Percentiles rank a stretch among this genome's conserved stretches.
These are phyloP conservation scores for Neotoxoptera formosana DNA, from an alignment of 1,140 invertebrate genomes.

Conservation along the genomic window DNA sequence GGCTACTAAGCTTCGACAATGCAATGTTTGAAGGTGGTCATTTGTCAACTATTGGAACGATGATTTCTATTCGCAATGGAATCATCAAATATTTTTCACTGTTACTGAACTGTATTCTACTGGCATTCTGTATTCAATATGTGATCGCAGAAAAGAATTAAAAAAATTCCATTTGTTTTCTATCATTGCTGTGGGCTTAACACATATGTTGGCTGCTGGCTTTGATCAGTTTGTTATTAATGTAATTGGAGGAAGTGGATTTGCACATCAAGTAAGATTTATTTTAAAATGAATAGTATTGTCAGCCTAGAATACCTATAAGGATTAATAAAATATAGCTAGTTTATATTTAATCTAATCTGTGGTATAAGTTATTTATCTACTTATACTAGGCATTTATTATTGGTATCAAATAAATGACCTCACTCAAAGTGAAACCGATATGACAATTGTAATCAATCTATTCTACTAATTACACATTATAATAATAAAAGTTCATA, in stretches of 20 bases:
- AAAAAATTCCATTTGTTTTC: conserved; percentile 71
- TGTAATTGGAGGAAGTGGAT: conserved; percentile 74
- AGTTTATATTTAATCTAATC: not conserved
- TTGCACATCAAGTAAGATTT: conserved; percentile 71
- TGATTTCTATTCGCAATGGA: conserved; percentile 79
- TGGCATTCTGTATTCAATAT: conserved; percentile 69
- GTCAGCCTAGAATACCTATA: not conserved
- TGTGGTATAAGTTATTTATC: not conserved
- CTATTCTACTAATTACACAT: not conserved
- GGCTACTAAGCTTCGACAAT: not conserved
- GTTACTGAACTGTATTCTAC: conserved; percentile 78
- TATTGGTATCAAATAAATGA: not conserved
- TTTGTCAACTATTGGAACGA: conserved; percentile 88
- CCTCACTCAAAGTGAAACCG: not conserved
- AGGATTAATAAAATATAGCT: not conserved
- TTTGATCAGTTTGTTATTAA: conserved; percentile 80
- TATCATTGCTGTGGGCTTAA: conserved; percentile 72
- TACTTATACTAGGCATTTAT: not conserved
- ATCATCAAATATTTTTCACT: conserved; percentile 79
- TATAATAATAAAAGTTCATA: not conserved
- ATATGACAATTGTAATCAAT: not conserved
- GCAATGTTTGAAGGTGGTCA: conserved; percentile 69
- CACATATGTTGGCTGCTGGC: conserved; percentile 77
- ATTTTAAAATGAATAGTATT: not conserved
- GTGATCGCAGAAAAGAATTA: conserved; percentile 68